Conservation (phyloP, 2,113 vertebrate species). For the Notothenia rossii region DNA sequence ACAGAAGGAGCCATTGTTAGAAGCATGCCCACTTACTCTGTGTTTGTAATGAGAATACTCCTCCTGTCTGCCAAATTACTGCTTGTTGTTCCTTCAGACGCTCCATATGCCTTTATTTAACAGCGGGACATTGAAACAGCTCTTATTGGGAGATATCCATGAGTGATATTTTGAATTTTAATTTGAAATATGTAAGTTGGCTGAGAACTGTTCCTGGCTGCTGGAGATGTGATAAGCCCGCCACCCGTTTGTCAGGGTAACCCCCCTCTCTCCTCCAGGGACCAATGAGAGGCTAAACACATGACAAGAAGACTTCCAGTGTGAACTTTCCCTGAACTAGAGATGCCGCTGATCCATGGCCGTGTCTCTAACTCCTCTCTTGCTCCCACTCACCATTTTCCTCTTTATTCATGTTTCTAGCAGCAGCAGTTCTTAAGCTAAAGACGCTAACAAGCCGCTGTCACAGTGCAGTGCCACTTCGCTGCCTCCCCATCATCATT, state of each 20-base stretch:
- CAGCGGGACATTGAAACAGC: slow-evolving; percentile 35
- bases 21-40: slow-evolving; percentile 55
- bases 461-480: slow-evolving; percentile 76
- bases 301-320: slow-evolving; percentile 71
- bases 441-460: slow-evolving; percentile 79
- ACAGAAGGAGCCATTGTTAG: slow-evolving; percentile 69
- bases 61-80: slow-evolving; percentile 71
- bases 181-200: slow-evolving; percentile 68
- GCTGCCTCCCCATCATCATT: slow-evolving; percentile 75
- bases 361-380: slow-evolving; percentile 26
- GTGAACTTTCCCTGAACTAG: slow-evolving; percentile 82
- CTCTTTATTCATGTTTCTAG: slow-evolving; percentile 45
- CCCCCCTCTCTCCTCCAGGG: slow-evolving; percentile 59
- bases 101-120: slow-evolving; percentile 55
- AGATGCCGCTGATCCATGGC: slow-evolving; percentile 68
- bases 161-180: slow-evolving; percentile 68
- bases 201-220: slow-evolving; percentile 68
- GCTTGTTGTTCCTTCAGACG: slow-evolving; percentile 59
- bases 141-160: slow-evolving; percentile 56
- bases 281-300: slow-evolving; percentile 75
- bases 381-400: slow-evolving; percentile 16
- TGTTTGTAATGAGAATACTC: slow-evolving; percentile 69
- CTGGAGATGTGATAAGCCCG: slow-evolving; percentile 69
- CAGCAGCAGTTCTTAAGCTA: slow-evolving; percentile 72
- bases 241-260: slow-evolving; percentile 74